phyloP scores from a whole-genome alignment of 2,888 invertebrate species.

The Harpagoxenus sublaevis region DNA sequence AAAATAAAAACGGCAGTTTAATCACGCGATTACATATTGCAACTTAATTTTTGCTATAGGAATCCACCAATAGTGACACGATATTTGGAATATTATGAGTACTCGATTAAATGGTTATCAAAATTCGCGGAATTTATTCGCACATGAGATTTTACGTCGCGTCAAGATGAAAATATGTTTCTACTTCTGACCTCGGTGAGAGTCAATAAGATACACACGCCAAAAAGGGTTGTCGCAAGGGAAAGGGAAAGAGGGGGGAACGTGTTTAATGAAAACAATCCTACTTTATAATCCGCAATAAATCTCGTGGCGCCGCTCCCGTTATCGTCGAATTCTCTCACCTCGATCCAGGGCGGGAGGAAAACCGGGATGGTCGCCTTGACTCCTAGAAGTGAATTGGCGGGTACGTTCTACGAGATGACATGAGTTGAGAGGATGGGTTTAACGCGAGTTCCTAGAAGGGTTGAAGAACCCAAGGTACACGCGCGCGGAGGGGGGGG shows the following conservation, averaged over 20 bases:
- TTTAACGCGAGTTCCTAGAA: conserved; percentile 63
- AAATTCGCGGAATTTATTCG: not conserved
- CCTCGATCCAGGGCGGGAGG: conserved; percentile 61
- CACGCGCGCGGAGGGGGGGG: not conserved
- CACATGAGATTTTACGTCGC: not conserved
- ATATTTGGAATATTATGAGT: not conserved
- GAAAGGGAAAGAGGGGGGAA: conserved; percentile 25
- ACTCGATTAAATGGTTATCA: not conserved
- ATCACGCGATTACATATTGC: not conserved
- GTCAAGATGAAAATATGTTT: conserved; percentile 29
- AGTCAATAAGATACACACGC: conserved; percentile 65
- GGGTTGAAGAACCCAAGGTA: conserved; percentile 67
- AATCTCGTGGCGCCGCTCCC: conserved; percentile 66
- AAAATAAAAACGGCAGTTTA: not conserved
- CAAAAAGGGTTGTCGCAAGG: conserved; percentile 48
- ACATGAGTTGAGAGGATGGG: conserved; percentile 48
- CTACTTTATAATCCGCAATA: conserved; percentile 82
- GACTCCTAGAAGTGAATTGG: conserved; percentile 67
- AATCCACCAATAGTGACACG: not conserved
- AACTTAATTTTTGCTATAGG: not conserved
- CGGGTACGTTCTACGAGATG: conserved; percentile 61
- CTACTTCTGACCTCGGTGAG: conserved; percentile 33
- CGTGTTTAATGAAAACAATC: conserved; percentile 82
- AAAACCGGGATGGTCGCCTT: conserved; percentile 11
- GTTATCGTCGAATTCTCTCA: conserved; percentile 70